Conservation (phyloP, 2,797 vertebrate genomes). For the Bryconaethiops microstoma region DNA sequence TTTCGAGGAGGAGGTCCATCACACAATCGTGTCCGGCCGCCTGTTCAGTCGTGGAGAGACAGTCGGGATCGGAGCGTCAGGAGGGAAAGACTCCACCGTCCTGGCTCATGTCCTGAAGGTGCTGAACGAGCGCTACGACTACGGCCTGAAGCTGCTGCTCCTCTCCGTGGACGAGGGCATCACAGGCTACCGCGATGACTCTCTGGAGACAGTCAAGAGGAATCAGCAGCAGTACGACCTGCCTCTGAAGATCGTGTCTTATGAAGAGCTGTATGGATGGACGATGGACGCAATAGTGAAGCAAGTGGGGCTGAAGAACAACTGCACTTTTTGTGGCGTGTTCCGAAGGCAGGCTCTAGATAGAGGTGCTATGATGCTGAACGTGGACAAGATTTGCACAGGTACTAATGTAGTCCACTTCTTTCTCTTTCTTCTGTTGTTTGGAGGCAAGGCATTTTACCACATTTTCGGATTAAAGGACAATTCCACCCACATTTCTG, state of each 20-base stretch:
- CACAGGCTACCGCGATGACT: constrained; percentile 86
- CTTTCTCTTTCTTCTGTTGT: background rate
- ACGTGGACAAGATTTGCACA: constrained; percentile 88
- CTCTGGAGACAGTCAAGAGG: constrained; percentile 84
- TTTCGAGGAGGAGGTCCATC: constrained; percentile 89
- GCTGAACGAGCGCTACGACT: constrained; percentile 78
- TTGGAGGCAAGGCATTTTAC: too few species aligned
- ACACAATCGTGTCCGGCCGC: constrained; percentile 74
- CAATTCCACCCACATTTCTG: too few species aligned
- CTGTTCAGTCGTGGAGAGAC: constrained; percentile 80
- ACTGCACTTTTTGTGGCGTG: constrained; percentile 91
- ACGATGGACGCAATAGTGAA: constrained; percentile 89
- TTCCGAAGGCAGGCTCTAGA: constrained; percentile 87
- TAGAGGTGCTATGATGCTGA: constrained; percentile 82
- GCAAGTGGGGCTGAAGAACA: constrained; percentile 84
- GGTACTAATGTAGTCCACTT: constrained; percentile 65
- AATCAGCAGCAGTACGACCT: constrained; percentile 84
- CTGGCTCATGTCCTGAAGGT: constrained; percentile 86
- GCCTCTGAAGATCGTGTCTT: constrained; percentile 85
- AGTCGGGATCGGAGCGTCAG: constrained; percentile 85
- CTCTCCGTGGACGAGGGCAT: constrained; percentile 90
- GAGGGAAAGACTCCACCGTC: constrained; percentile 91
- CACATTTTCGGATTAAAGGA: background rate
- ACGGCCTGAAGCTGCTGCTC: constrained; percentile 81
- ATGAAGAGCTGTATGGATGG: constrained; percentile 88